Conservation (phyloP, 2,797 vertebrate species). For the Pristis pectinata region DNA sequence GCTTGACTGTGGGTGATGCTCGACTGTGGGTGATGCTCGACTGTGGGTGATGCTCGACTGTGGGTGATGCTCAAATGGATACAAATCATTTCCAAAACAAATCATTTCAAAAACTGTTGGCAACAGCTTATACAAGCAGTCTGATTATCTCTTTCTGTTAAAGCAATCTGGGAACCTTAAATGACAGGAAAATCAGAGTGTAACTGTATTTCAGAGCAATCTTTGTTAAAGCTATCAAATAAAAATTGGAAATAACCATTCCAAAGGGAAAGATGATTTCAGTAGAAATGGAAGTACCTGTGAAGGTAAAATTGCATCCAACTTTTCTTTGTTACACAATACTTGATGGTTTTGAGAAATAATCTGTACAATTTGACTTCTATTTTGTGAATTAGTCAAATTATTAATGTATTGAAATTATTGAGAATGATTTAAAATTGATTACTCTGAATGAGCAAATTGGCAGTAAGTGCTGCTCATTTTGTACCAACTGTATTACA, state of each 20-base stretch:
- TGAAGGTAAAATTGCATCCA: not conserved
- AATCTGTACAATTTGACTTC: not conserved
- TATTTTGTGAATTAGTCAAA: not conserved
- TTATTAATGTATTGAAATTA: too few species aligned
- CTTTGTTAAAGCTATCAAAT: not conserved
- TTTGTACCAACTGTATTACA: not conserved
- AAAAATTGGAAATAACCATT: not conserved
- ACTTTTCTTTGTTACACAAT: not conserved
- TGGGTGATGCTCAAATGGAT: not conserved
- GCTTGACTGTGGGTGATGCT: too few species aligned
- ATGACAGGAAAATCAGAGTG: not conserved
- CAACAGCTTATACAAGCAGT: not conserved
- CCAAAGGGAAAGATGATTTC: not conserved
- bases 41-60: too few species aligned
- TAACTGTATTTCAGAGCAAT: not conserved
- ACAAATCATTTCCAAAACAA: not conserved
- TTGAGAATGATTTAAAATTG: slow-evolving; percentile 3
- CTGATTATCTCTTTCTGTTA: not conserved
- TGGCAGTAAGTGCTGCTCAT: not conserved
- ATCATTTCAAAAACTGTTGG: not conserved
- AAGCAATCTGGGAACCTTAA: not conserved
- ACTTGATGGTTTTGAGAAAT: not conserved
- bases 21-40: not conserved
- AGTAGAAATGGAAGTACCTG: not conserved
- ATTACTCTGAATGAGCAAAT: not conserved